These are phyloP conservation scores for Heterodera schachtii DNA, from an alignment of 1,140 invertebrate species.

Conservation along the genomic window DNA sequence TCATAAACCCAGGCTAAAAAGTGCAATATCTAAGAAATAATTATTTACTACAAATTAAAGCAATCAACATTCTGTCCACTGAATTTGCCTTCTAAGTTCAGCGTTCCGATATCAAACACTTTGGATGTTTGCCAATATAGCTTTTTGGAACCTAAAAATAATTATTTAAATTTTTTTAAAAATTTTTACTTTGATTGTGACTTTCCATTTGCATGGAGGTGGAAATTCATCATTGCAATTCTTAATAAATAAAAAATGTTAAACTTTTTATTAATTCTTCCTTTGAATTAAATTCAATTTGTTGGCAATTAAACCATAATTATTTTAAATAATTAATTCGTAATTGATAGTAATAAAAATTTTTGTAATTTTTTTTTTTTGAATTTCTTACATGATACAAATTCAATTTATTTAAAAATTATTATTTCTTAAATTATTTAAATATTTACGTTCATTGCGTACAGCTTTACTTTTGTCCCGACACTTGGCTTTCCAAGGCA, in stretches of 20 bases:
- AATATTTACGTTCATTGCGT: constrained; percentile 34
- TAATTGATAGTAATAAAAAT: not conserved
- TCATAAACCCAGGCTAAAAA: no score
- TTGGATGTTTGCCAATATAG: constrained; percentile 47
- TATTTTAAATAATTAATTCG: not conserved
- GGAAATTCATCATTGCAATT: constrained; percentile 32
- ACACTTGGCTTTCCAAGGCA: constrained; percentile 48
- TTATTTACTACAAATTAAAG: constrained; percentile 32
- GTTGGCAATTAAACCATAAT: no score
- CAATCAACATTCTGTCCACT: constrained; percentile 50
- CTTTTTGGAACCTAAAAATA: constrained; percentile 36
- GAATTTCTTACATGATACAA: constrained; percentile 40
- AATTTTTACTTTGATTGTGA: constrained; percentile 47
- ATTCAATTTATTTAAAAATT: constrained; percentile 37
- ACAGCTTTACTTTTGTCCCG: constrained; percentile 45
- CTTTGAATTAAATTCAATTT: no score
- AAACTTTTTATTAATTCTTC: no score
- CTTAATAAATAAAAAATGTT: constrained; percentile 4
- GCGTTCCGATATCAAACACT: constrained; percentile 52
- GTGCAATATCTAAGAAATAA: no score
- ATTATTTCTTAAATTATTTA: not conserved
- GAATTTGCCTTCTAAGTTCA: constrained; percentile 53
- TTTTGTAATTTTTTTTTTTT: no score
- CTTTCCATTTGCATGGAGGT: constrained; percentile 33
- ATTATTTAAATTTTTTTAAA: no score